Evolutionary conservation across 1,140 invertebrate species (phyloP), one percentile per base, ranked within the genome.

Genomic region (Brachionus asplanchnoidis): DNA sequence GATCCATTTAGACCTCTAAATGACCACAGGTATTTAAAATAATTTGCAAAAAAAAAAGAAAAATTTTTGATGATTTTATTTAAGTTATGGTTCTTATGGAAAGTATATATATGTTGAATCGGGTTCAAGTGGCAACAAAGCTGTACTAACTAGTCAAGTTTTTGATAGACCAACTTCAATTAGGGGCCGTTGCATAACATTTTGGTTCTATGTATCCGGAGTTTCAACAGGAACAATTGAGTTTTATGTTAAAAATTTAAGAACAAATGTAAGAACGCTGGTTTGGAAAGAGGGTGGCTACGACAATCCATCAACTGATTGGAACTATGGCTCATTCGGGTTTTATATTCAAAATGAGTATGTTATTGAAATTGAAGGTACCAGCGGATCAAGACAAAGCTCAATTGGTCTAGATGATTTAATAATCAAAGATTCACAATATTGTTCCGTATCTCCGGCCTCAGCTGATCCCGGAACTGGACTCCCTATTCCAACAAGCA

Each of bases 301-400:
- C 50, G 73, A 77, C n/a, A 73, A 83, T 20, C 8, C 20, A 84
- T 28, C 26, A 7, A 17, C 23, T n/a, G 26, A 70, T 46, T 84
- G 82, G 82, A 68, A 84, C 3, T 84, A 56, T 73, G 82, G 46
- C 11, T 84, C 82, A 23, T 36, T 84, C 40, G 68, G 82, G 20
- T 84, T 70, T 56, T 84, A 84, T 70, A 36, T 42, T 36, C 36
- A 68, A 32, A 50, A 84, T 56, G 60, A 84, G 12, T 70, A 84
- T 73, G 20, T 4, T 0, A 46, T 70, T 70, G 32, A 65, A 53
- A 60, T 68, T n/a, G 82, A 60, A 68, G 60, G 65, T 17, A 36
- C 42, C 32, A 84, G 60, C 32, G 60, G 60, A 17, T 32, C 20
- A 5, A 36, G n/a, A 17, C 60, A 70, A 36, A 68, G 82, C 36